phyloP scores from a whole-genome alignment of 2,113 vertebrate genomes.

The Scartelaos histophorus region DNA sequence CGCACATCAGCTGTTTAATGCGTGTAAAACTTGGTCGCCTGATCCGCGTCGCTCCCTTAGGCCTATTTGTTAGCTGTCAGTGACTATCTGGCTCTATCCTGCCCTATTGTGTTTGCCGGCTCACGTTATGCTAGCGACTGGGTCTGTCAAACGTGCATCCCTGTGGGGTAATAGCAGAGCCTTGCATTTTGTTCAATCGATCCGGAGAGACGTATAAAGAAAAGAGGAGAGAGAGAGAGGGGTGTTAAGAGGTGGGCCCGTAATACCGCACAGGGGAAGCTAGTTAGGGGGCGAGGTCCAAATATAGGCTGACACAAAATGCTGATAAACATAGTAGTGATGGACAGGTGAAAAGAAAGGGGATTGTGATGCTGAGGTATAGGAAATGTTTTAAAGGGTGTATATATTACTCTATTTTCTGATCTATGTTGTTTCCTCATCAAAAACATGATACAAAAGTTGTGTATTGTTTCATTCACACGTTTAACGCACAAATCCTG shows the following conservation, averaged over 20 bases:
- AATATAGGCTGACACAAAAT: conserved; percentile 18
- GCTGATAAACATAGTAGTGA: conserved; percentile 31
- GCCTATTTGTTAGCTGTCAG: conserved; percentile 71
- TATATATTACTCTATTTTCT: too few relatives aligned
- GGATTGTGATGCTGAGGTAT: not conserved
- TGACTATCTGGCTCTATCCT: conserved; percentile 64
- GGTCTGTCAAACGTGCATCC: conserved; percentile 62
- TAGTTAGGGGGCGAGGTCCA: conserved; percentile 39
- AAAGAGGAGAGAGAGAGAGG: conserved; percentile 29
- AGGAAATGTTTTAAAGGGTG: not conserved
- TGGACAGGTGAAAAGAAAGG: conserved; percentile 24
- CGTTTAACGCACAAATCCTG: too few relatives aligned
- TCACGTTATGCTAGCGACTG: conserved; percentile 49
- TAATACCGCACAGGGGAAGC: conserved; percentile 35
- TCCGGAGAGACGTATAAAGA: conserved; percentile 48
- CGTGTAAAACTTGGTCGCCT: conserved; percentile 48
- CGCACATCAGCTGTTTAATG: conserved; percentile 53
- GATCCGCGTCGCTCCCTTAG: conserved; percentile 44
- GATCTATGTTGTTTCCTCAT: too few relatives aligned
- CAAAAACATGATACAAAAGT: too few relatives aligned
- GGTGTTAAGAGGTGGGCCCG: conserved; percentile 29
- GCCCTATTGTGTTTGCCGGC: conserved; percentile 57
- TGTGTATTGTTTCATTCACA: too few relatives aligned
- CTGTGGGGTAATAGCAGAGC: conserved; percentile 63
- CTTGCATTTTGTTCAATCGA: conserved; percentile 65